A percentile compares a stretch with the other conserved stretches of the same genome.
Conservation (phyloP, 1,140 invertebrate genomes). For the Plutomurus gul region DNA sequence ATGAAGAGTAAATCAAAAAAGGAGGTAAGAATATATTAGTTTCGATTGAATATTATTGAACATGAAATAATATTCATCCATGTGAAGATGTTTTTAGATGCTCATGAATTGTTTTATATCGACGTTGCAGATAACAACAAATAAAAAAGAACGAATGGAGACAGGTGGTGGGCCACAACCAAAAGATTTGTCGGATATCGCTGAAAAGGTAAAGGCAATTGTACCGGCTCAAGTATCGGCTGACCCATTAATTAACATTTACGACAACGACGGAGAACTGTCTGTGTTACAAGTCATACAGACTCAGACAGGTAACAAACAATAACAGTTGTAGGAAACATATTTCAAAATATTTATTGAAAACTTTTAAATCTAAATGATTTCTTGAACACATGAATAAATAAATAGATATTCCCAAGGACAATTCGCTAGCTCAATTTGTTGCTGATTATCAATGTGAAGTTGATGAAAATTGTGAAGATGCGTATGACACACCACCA, state of each 20-base stretch:
- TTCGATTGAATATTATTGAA: too few species aligned
- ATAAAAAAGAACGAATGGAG: background rate
- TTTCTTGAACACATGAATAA: too few species aligned
- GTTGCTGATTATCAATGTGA: too few species aligned
- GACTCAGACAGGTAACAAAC: background rate
- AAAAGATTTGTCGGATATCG: background rate
- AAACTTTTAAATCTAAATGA: too few species aligned
- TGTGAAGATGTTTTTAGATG: background rate
- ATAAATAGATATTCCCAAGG: too few species aligned
- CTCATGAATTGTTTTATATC: background rate
- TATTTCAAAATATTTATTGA: too few species aligned
- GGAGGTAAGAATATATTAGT: background rate
- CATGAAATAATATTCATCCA: background rate
- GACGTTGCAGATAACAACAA: background rate
- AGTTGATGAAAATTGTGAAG: too few species aligned
- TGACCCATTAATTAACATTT: background rate
- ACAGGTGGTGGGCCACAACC: slow-evolving; percentile 13
- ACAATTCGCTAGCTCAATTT: too few species aligned
- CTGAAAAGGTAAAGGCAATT: background rate
- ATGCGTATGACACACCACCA: too few species aligned
- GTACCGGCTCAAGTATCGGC: slow-evolving; percentile 36
- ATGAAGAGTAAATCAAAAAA: background rate
- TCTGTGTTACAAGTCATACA: background rate
- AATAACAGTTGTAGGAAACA: background rate
- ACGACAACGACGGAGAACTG: slow-evolving; percentile 11